Conservation (phyloP, 1,140 invertebrate genomes). For the Papilio machaon region DNA sequence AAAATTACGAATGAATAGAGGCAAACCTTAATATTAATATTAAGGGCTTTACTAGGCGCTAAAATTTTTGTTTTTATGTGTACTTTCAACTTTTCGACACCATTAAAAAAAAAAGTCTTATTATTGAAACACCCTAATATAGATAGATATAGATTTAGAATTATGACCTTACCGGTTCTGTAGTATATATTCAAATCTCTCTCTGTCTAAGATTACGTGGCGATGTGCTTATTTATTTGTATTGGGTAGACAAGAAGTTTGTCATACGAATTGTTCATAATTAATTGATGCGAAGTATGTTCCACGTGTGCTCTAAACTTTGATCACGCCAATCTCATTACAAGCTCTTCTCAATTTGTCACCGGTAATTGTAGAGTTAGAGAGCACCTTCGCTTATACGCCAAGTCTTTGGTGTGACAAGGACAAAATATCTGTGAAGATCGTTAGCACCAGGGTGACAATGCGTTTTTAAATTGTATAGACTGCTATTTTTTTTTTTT, state of each 20-base stretch:
- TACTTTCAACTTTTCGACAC: too few species aligned
- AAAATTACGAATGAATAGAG: too few species aligned
- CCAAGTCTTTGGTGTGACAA: background rate
- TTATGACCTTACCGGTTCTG: too few species aligned
- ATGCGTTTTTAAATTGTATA: background rate
- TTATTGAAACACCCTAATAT: too few species aligned
- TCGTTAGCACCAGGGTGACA: constrained; percentile 14
- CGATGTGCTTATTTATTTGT: background rate
- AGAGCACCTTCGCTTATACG: background rate
- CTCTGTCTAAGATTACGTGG: background rate
- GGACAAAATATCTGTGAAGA: constrained; percentile 6
- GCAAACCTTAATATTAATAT: too few species aligned
- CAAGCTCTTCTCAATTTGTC: constrained; percentile 21
- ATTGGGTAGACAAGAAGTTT: background rate
- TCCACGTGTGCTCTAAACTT: background rate
- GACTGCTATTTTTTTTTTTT: background rate
- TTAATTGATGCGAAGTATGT: background rate
- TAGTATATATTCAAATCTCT: too few species aligned
- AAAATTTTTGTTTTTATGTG: too few species aligned
- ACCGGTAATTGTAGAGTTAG: constrained; percentile 15
- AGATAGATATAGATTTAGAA: too few species aligned
- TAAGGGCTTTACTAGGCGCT: too few species aligned
- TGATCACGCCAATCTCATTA: constrained; percentile 29
- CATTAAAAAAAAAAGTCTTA: too few species aligned
- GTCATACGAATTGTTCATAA: constrained; percentile 12